phyloP scores from a whole-genome alignment of 2,113 vertebrate species.

The Pomatorhinus ruficollis region DNA sequence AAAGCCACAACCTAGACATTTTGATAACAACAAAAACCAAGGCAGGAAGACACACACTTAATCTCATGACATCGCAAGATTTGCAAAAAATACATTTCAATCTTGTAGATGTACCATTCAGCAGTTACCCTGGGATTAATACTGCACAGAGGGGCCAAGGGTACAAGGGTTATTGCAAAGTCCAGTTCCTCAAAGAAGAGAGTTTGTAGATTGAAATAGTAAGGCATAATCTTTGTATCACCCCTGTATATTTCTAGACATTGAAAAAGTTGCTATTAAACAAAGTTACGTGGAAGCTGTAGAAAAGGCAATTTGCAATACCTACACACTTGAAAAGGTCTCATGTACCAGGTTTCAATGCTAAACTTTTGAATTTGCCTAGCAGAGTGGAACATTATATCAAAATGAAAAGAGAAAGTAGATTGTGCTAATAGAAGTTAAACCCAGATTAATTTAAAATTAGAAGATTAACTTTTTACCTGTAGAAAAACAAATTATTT shows the following conservation, averaged over 20 bases:
- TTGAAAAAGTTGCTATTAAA: neutral
- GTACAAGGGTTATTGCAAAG: neutral
- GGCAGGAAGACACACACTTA: neutral
- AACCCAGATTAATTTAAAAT: neutral
- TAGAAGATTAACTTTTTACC: neutral
- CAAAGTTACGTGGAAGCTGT: neutral
- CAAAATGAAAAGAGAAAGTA: neutral
- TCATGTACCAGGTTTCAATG: neutral
- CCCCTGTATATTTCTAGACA: neutral
- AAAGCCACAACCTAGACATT: neutral
- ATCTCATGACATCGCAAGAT: neutral
- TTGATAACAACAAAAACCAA: neutral
- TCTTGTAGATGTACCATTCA: neutral
- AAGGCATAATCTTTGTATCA: neutral
- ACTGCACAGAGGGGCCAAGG: neutral
- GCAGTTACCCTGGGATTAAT: neutral
- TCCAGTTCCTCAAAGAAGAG: neutral
- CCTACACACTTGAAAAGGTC: neutral
- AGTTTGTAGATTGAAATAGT: neutral
- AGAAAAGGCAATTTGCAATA: neutral
- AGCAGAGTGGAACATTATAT: neutral
- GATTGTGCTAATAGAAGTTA: neutral
- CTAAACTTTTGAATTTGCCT: neutral
- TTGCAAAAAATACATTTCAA: neutral
- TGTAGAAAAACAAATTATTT: neutral